Evolutionary conservation across 2,797 vertebrate genomes (phyloP).

Genomic region (Selene dorsalis): DNA sequence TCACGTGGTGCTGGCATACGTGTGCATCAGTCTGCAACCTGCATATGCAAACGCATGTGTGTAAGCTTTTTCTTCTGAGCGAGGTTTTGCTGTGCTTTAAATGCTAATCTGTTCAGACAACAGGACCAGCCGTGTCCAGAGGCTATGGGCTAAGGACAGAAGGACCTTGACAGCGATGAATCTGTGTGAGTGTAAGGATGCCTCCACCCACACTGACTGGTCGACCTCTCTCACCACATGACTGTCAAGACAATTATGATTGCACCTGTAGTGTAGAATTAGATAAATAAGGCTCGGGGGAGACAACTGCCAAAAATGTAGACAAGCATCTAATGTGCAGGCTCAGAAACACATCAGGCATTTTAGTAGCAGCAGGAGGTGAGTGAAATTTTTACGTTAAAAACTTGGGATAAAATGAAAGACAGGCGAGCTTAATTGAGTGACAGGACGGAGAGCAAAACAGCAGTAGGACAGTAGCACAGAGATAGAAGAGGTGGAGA

Average conservation of each 20-base stretch:
- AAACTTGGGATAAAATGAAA: constrained; percentile 51
- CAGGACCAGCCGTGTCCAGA: constrained; percentile 77
- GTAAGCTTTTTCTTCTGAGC: constrained; percentile 44
- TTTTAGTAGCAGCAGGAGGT: constrained; percentile 26
- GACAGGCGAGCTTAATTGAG: constrained; percentile 43
- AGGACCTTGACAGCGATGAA: constrained; percentile 81
- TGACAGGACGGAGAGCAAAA: constrained; percentile 51
- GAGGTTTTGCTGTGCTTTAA: constrained; percentile 63
- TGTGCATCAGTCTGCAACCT: constrained; percentile 18
- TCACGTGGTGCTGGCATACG: not conserved
- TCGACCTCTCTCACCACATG: constrained; percentile 54
- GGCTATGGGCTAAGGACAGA: constrained; percentile 81
- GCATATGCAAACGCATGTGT: constrained; percentile 20
- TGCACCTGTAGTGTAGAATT: constrained; percentile 47
- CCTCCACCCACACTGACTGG: constrained; percentile 60
- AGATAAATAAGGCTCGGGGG: constrained; percentile 55
- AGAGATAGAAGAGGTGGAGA: constrained; percentile 40
- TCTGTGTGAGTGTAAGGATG: constrained; percentile 58
- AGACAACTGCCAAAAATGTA: constrained; percentile 41
- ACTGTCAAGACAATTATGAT: constrained; percentile 77
- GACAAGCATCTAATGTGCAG: constrained; percentile 35
- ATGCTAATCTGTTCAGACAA: constrained; percentile 85
- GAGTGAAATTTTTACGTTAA: constrained; percentile 18
- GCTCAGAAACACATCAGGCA: constrained; percentile 22
- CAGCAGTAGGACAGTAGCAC: constrained; percentile 33